These are phyloP conservation scores for Rutpela maculata DNA, from an alignment of 2,888 invertebrate species.

Conservation along the genomic window DNA sequence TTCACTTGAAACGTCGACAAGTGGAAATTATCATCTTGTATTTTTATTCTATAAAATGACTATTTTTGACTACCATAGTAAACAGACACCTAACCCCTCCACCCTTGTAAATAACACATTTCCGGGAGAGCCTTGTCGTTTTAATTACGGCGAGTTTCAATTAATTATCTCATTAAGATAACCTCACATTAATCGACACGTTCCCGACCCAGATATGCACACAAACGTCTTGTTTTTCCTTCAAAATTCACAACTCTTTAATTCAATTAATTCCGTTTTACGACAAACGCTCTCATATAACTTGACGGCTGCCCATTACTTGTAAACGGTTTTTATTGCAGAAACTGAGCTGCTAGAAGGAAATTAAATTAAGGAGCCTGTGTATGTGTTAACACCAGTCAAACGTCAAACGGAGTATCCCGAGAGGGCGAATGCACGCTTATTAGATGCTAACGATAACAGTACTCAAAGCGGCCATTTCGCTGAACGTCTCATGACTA, in stretches of 20 bases:
- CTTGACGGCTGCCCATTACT: constrained; percentile 33
- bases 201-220: neutral
- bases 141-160: neutral
- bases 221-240: neutral
- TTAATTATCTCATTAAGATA: neutral
- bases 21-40: too few relatives aligned
- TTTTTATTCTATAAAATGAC: too few relatives aligned
- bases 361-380: constrained; percentile 34
- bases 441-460: constrained; percentile 29
- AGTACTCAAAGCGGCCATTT: constrained; percentile 4
- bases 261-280: constrained; percentile 18
- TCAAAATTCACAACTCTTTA: constrained; percentile 12
- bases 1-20: too few relatives aligned
- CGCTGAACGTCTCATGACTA: constrained; percentile 9
- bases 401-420: constrained; percentile 22
- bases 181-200: neutral
- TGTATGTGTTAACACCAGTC: constrained; percentile 30
- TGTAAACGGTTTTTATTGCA: constrained; percentile 34
- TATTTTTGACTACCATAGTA: too few relatives aligned
- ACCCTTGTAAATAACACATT: neutral
- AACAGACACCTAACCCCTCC: neutral
- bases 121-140: neutral
- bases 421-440: constrained; percentile 11
- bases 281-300: constrained; percentile 9
- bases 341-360: constrained; percentile 15